A percentile compares a stretch with the other conserved stretches of the same genome.
phyloP scores from a whole-genome alignment of 2,888 invertebrate genomes.

The Ferdinandea cuprea region DNA sequence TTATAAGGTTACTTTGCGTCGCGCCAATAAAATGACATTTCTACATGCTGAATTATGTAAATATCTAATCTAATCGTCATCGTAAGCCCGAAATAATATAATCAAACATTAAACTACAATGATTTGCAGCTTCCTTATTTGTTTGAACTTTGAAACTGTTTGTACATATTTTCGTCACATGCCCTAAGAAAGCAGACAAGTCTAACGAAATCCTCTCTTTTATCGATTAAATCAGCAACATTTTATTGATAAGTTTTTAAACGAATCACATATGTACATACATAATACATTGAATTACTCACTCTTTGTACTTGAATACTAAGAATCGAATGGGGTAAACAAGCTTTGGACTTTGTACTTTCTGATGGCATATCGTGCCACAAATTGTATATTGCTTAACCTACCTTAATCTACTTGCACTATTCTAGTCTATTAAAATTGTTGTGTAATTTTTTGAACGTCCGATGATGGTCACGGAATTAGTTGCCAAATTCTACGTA shows the following conservation, averaged over 20 bases:
- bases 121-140: not conserved
- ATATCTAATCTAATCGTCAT: too few relatives aligned
- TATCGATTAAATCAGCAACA: constrained; percentile 3
- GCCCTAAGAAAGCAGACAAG: constrained; percentile 4
- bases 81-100: too few relatives aligned
- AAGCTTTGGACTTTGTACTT: constrained; percentile 27
- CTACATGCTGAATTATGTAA: too few relatives aligned
- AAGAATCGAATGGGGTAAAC: not conserved
- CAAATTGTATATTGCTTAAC: constrained; percentile 27
- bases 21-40: too few relatives aligned
- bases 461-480: not conserved
- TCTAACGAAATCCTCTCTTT: constrained; percentile 1
- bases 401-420: constrained; percentile 22
- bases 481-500: not conserved
- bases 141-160: constrained; percentile 21
- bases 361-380: constrained; percentile 20
- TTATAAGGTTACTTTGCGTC: too few relatives aligned
- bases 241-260: constrained; percentile 11
- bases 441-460: constrained; percentile 28
- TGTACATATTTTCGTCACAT: constrained; percentile 2
- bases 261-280: not conserved
- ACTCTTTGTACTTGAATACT: not conserved
- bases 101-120: too few relatives aligned
- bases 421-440: constrained; percentile 5
- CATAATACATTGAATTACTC: not conserved